A percentile compares a stretch with the other conserved stretches of the same genome.
These are phyloP conservation scores for Papilio gigon DNA, from an alignment of 2,888 invertebrate genomes.

Conservation along the genomic window DNA sequence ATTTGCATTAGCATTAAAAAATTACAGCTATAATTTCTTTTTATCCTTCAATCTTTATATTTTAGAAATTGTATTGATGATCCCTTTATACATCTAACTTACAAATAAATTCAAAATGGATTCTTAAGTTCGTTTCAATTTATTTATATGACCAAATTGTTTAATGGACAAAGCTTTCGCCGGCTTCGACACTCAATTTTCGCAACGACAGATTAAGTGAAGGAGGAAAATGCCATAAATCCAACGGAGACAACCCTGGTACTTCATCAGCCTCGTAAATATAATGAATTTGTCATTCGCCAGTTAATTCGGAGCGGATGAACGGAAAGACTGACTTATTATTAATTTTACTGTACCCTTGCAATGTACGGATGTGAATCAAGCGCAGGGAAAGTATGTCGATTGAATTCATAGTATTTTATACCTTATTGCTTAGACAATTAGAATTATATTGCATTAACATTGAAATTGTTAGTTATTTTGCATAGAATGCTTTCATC, in stretches of 20 bases:
- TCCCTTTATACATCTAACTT: too few relatives aligned
- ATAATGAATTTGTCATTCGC: slow-evolving; percentile 65
- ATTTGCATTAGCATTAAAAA: too few relatives aligned
- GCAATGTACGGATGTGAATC: slow-evolving; percentile 45
- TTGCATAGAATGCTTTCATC: slow-evolving; percentile 37
- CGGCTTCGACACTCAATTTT: neutral
- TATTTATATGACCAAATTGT: slow-evolving; percentile 1
- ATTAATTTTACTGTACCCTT: slow-evolving; percentile 55
- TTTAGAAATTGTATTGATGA: too few relatives aligned
- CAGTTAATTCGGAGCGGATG: slow-evolving; percentile 58
- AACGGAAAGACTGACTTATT: slow-evolving; percentile 54
- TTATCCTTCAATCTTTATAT: too few relatives aligned
- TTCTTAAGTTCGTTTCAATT: neutral
- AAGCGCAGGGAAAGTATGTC: slow-evolving; percentile 42
- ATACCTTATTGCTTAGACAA: neutral
- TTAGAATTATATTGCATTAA: neutral
- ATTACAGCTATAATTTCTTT: too few relatives aligned
- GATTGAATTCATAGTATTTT: slow-evolving; percentile 13
- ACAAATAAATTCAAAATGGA: too few relatives aligned
- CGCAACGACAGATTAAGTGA: slow-evolving; percentile 32
- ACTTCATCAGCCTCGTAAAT: slow-evolving; percentile 57
- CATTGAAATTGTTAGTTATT: slow-evolving; percentile 9
- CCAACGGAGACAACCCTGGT: slow-evolving; percentile 54
- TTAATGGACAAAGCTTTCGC: slow-evolving; percentile 14
- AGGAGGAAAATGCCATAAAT: slow-evolving; percentile 43